A percentile compares a stretch with the other conserved stretches of the same genome.
phyloP scores from a whole-genome alignment of 2,113 vertebrate species.

The Marmota flaviventris region DNA sequence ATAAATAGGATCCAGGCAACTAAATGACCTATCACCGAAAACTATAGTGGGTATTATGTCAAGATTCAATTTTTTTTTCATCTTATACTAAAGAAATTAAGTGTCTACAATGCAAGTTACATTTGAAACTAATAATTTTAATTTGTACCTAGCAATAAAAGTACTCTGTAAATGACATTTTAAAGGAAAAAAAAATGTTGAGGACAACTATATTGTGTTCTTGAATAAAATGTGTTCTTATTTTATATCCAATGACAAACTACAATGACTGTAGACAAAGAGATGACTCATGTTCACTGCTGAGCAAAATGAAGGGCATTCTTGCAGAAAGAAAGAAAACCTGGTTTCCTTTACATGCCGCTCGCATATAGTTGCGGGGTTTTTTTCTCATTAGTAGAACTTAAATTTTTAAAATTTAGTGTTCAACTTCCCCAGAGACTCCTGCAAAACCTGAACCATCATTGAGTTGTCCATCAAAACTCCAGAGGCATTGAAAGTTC shows the following conservation, averaged over 20 bases:
- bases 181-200: not conserved
- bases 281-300: not conserved
- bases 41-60: not conserved
- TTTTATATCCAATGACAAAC: not conserved
- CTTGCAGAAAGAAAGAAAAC: constrained; percentile 12
- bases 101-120: not conserved
- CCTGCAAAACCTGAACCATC: not conserved
- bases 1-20: not conserved
- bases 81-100: constrained; percentile 41
- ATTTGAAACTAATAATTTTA: constrained; percentile 22
- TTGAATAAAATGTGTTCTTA: not conserved
- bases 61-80: not conserved
- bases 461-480: constrained; percentile 69
- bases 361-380: not conserved
- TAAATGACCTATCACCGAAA: not conserved
- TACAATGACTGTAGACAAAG: not conserved
- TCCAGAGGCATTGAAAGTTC: constrained; percentile 72
- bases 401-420: constrained; percentile 65
- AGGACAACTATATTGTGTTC: not conserved
- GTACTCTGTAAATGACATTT: not conserved
- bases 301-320: not conserved
- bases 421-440: constrained; percentile 64
- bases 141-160: not conserved
- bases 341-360: not conserved
- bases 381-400: constrained; percentile 28